Evolutionary conservation across 2,888 invertebrate species (phyloP).

Genomic region (Ectemnius cavifrons): DNA sequence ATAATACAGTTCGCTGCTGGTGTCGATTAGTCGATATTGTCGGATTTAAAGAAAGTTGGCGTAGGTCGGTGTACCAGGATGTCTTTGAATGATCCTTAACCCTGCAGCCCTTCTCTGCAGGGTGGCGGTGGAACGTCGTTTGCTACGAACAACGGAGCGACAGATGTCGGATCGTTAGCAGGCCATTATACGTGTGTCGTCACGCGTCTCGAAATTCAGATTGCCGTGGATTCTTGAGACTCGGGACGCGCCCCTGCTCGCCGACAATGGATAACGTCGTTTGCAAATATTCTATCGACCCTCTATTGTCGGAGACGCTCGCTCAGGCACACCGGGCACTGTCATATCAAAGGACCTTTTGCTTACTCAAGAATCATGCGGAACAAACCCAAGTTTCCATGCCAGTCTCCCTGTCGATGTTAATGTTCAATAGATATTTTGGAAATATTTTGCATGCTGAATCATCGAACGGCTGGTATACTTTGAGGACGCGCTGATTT

Average conservation of each 20-base stretch:
- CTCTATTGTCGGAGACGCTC: conserved; percentile 36
- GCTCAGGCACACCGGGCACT: conserved; percentile 19
- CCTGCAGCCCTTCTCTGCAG: conserved; percentile 15
- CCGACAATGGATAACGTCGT: conserved; percentile 53
- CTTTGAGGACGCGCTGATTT: conserved; percentile 35
- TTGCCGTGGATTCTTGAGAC: conserved; percentile 56
- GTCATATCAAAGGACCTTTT: conserved; percentile 33
- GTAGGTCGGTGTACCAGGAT: not conserved
- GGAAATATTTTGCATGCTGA: conserved; percentile 53
- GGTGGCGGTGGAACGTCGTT: conserved; percentile 42
- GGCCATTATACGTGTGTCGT: conserved; percentile 69
- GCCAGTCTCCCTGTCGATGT: conserved; percentile 1
- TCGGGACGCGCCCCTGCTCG: conserved; percentile 28
- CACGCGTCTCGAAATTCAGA: conserved; percentile 63
- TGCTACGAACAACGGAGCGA: conserved; percentile 45
- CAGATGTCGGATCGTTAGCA: conserved; percentile 65
- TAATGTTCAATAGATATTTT: conserved; percentile 55
- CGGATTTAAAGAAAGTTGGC: not conserved
- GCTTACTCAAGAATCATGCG: conserved; percentile 20
- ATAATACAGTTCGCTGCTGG: no score
- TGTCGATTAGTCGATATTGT: not conserved
- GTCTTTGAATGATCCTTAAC: conserved; percentile 20
- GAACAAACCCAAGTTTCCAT: conserved; percentile 40
- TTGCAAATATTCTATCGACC: conserved; percentile 52
- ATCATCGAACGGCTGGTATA: conserved; percentile 32